Conservation (phyloP, 1,140 invertebrate genomes). For the Cataglyphis hispanica region DNA sequence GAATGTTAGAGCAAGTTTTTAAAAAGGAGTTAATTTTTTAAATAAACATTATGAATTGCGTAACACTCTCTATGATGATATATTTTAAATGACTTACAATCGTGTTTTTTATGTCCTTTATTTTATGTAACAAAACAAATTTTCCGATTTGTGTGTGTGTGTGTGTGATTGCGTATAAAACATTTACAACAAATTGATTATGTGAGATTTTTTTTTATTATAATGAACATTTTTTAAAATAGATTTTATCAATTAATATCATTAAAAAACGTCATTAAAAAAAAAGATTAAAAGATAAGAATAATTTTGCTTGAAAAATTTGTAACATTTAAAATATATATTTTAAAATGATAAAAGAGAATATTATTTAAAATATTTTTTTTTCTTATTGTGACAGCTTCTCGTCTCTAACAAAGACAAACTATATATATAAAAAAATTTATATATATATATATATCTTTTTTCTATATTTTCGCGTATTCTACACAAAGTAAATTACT, state of each 20-base stretch:
- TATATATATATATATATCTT: background rate
- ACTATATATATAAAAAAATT: background rate
- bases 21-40: background rate
- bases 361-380: slow-evolving; percentile 30
- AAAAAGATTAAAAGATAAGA: background rate
- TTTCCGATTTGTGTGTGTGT: background rate
- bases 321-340: background rate
- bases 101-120: background rate
- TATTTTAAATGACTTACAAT: background rate
- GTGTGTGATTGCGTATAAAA: background rate
- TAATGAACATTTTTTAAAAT: background rate
- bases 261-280: background rate
- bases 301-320: background rate
- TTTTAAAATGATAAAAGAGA: background rate
- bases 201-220: background rate
- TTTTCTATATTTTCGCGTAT: slow-evolving; percentile 24
- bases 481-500: slow-evolving; percentile 4
- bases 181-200: background rate
- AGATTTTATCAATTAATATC: background rate
- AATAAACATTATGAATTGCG: background rate
- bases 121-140: background rate
- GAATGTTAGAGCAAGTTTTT: background rate
- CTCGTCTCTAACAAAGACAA: background rate
- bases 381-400: background rate
- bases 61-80: background rate